Conservation (phyloP, 2,797 vertebrate species). For the Muscicapa striata region DNA sequence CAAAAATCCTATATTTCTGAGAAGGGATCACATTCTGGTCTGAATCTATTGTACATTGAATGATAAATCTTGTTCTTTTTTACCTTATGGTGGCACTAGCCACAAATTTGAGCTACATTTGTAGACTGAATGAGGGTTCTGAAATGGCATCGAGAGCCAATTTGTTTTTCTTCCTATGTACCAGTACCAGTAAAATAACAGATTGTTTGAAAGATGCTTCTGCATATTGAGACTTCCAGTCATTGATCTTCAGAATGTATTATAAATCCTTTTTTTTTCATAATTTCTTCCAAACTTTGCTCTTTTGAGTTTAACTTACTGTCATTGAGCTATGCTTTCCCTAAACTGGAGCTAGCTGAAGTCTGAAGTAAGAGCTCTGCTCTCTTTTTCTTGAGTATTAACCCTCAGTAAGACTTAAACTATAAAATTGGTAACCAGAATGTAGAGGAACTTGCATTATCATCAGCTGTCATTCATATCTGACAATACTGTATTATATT, state of each 20-base stretch:
- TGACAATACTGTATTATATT: slow-evolving; percentile 38
- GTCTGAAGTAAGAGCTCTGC: not conserved
- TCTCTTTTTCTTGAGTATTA: not conserved
- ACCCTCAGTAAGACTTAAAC: not conserved
- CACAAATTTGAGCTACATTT: not conserved
- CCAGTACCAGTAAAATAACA: not conserved
- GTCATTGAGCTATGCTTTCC: not conserved
- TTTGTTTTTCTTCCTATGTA: slow-evolving; percentile 20
- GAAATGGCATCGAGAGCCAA: not conserved
- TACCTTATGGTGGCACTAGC: not conserved
- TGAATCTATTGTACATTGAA: not conserved
- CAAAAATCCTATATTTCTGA: not conserved
- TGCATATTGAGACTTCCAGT: not conserved
- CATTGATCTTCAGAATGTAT: not conserved
- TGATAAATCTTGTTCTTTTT: not conserved
- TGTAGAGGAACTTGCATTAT: not conserved
- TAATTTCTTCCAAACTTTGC: not conserved
- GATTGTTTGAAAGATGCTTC: slow-evolving; percentile 8
- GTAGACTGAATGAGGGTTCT: not conserved
- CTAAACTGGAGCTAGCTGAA: not conserved
- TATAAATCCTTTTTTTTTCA: not conserved
- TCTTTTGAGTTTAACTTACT: not conserved
- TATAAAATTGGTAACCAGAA: slow-evolving; percentile 14
- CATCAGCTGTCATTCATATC: slow-evolving; percentile 50
- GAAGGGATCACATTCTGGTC: not conserved